A percentile compares a stretch with the other conserved stretches of the same genome.
These are phyloP conservation scores for Drosophila paulistorum DNA, from an alignment of 1,140 invertebrate species.

Conservation along the genomic window DNA sequence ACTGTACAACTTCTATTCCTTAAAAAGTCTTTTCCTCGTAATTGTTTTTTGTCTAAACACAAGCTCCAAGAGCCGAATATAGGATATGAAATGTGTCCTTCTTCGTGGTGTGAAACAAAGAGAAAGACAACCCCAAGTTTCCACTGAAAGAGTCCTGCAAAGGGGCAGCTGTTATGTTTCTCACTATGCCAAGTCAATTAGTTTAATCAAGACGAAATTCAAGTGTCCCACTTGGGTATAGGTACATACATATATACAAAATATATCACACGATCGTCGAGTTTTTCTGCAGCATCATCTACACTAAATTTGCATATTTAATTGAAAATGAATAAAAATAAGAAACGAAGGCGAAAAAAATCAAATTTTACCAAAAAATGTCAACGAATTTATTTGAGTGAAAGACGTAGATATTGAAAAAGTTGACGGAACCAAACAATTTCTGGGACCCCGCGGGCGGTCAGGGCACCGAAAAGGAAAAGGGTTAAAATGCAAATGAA, in stretches of 20 bases:
- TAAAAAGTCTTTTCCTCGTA: too few species aligned
- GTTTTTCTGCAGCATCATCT: constrained; percentile 68
- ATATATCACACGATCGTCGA: constrained; percentile 43
- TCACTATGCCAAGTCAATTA: constrained; percentile 42
- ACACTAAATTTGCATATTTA: constrained; percentile 71
- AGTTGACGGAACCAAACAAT: not conserved
- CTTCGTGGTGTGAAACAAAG: too few species aligned
- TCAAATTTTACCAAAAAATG: constrained; percentile 21
- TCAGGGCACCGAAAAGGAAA: not conserved
- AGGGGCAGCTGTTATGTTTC: constrained; percentile 4
- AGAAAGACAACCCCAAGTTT: too few species aligned
- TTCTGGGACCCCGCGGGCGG: constrained; percentile 1
- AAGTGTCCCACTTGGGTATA: constrained; percentile 52
- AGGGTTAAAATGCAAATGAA: constrained; percentile 12
- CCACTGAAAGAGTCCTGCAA: not conserved
- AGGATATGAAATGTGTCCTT: too few species aligned
- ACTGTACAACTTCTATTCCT: too few species aligned
- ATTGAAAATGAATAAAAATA: constrained; percentile 61
- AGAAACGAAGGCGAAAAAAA: constrained; percentile 41
- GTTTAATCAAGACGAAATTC: constrained; percentile 68
- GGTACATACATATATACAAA: not conserved
- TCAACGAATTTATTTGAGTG: not conserved
- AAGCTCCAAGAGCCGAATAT: too few species aligned
- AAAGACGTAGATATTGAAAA: not conserved
- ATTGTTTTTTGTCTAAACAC: too few species aligned